Percentiles rank a stretch among this genome's conserved stretches.
Evolutionary conservation across 2,888 invertebrate species (phyloP).

Genomic region (Harpalus rubripes): DNA sequence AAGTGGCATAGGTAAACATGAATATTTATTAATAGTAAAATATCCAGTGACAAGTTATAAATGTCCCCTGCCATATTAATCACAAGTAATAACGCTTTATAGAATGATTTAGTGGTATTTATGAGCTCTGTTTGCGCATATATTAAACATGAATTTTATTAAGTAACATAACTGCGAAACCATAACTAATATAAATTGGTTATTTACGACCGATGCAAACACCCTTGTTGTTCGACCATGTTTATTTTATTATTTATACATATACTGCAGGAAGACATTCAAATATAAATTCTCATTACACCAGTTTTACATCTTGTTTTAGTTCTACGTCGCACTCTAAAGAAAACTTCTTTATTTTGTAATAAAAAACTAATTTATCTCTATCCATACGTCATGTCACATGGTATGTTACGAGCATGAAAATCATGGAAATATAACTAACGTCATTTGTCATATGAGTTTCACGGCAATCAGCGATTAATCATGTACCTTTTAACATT

Average conservation of each 20-base stretch:
- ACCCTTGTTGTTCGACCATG: constrained; percentile 32
- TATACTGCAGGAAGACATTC: constrained; percentile 34
- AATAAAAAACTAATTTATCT: constrained; percentile 16
- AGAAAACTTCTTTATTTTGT: neutral
- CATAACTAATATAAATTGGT: constrained; percentile 65
- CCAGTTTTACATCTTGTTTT: neutral
- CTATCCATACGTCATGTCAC: neutral
- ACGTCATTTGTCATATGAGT: constrained; percentile 36
- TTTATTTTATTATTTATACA: constrained; percentile 49
- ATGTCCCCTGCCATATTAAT: constrained; percentile 66
- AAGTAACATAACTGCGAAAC: constrained; percentile 64
- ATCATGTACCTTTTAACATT: constrained; percentile 46
- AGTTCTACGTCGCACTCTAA: neutral
- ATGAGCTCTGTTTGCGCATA: constrained; percentile 65
- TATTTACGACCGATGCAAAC: constrained; percentile 51
- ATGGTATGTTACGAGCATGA: constrained; percentile 1
- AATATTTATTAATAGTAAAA: constrained; percentile 67
- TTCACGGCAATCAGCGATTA: constrained; percentile 28
- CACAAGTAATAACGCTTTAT: constrained; percentile 66
- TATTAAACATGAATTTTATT: constrained; percentile 67
- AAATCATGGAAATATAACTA: constrained; percentile 32
- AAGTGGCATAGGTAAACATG: constrained; percentile 56
- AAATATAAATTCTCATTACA: constrained; percentile 17
- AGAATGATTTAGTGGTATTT: constrained; percentile 66
- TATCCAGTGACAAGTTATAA: constrained; percentile 66